Evolutionary conservation across 2,797 vertebrate species (phyloP), one percentile per base, ranked within the genome.

Genomic region (Neosilurus mollespiculum): DNA sequence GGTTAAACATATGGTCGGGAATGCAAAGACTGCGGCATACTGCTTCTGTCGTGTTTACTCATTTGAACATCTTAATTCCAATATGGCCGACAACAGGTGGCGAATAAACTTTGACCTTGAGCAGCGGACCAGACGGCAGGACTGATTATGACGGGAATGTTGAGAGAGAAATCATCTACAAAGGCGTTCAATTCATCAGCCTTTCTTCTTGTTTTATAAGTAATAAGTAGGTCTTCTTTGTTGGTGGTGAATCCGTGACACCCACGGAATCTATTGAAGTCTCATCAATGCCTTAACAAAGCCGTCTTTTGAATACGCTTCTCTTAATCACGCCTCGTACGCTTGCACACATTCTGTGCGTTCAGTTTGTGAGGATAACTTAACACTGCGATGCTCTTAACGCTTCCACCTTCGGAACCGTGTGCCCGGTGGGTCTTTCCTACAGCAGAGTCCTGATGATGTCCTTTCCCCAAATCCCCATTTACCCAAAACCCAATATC

Each of bases 261-360:
- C 59, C 76, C 59, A 20, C 76, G 3, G 14, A 16, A 78, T 64
- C 76, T 78, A 18, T 24, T 62, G 58, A 78, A 78, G 37, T 43
- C 61, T 78, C 61, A 30, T 61, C 76, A 76, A 2, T n/a, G 76
- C 22, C 14, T 62, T 62, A 64, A 77, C 73, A 72, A 83, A 78
- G 69, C 53, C 80, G 22, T 62, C 59, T 64, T 43, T 49, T 75
- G 81, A 83, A 83, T 76, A 76, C 58, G 30, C 62, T 3, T 59
- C 56, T 76, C 62, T 79, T 85, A 83, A 85, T 88, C 78, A 83
- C 75, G 34, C 73, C 51, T 71, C 61, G 16, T 71, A 78, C 59
- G 59, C 30, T 75, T 64, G 22, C 70, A 67, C 54, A 49, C 51
- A 9, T 43, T 22, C 56, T 37, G 66, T 53, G 26, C 18, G 9